Conservation (phyloP, 1,140 invertebrate genomes). For the Drosophila tropicalis region DNA sequence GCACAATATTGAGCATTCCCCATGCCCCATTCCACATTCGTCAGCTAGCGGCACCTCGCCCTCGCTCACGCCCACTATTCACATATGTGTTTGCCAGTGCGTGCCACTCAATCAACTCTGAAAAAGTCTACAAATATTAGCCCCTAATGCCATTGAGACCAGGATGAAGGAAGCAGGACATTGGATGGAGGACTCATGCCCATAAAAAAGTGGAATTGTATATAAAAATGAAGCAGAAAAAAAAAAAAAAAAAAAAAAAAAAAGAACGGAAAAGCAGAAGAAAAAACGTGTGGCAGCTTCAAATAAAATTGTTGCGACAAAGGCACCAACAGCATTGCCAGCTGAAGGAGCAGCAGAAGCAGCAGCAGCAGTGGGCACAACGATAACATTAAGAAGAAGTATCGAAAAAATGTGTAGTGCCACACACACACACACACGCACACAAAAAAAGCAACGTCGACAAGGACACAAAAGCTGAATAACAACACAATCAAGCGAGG, state of each 20-base stretch:
- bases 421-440: slow-evolving; percentile 48
- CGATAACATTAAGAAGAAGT: slow-evolving; percentile 80
- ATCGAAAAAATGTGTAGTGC: slow-evolving; percentile 81
- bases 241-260: slow-evolving; percentile 20
- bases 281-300: slow-evolving; percentile 74
- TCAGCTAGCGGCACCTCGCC: background rate
- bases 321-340: slow-evolving; percentile 55
- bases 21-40: background rate
- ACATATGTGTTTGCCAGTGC: slow-evolving; percentile 71
- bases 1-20: slow-evolving; percentile 49
- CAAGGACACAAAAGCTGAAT: slow-evolving; percentile 78
- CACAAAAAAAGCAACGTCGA: slow-evolving; percentile 45
- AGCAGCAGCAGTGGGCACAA: slow-evolving; percentile 54
- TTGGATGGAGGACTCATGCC: slow-evolving; percentile 23
- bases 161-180: slow-evolving; percentile 52
- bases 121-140: slow-evolving; percentile 83
- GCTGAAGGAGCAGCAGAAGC: slow-evolving; percentile 66
- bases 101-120: slow-evolving; percentile 81
- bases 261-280: too few relatives aligned
- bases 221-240: slow-evolving; percentile 73
- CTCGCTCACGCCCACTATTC: slow-evolving; percentile 31
- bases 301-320: slow-evolving; percentile 82
- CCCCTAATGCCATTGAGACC: slow-evolving; percentile 82
- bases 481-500: slow-evolving; percentile 81
- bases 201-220: slow-evolving; percentile 79